Conservation (phyloP, 2,888 invertebrate genomes). For the Pandemis corylana region DNA sequence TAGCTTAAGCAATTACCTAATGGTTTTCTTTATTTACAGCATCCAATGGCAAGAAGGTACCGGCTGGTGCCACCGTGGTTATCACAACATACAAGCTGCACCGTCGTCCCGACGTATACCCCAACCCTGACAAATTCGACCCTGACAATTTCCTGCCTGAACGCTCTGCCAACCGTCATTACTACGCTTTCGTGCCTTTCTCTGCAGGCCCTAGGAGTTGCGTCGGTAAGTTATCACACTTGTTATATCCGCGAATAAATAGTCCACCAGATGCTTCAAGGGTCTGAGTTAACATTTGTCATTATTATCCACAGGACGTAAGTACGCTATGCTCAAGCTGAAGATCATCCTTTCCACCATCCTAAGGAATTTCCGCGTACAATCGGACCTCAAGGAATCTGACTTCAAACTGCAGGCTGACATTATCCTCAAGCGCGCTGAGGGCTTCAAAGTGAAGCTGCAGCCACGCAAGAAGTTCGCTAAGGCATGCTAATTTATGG, state of each 20-base stretch:
- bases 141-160: conserved; percentile 95
- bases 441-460: conserved; percentile 90
- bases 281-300: neutral
- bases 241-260: neutral
- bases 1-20: neutral
- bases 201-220: conserved; percentile 93
- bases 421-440: conserved; percentile 90
- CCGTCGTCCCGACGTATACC: conserved; percentile 88
- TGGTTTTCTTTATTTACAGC: conserved; percentile 64
- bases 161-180: conserved; percentile 90
- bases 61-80: conserved; percentile 88
- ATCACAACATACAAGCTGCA: conserved; percentile 89
- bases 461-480: conserved; percentile 85
- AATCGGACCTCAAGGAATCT: conserved; percentile 87
- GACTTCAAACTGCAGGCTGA: conserved; percentile 91
- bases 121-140: conserved; percentile 91
- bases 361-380: conserved; percentile 89
- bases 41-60: conserved; percentile 87
- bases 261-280: neutral
- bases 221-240: conserved; percentile 85
- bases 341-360: conserved; percentile 91
- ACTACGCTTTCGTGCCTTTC: conserved; percentile 92
- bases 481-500: conserved; percentile 61
- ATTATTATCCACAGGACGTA: conserved; percentile 85
- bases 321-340: conserved; percentile 92